Evolutionary conservation across 1,140 invertebrate genomes (phyloP).

Genomic region (Caenorhabditis briggsae): DNA sequence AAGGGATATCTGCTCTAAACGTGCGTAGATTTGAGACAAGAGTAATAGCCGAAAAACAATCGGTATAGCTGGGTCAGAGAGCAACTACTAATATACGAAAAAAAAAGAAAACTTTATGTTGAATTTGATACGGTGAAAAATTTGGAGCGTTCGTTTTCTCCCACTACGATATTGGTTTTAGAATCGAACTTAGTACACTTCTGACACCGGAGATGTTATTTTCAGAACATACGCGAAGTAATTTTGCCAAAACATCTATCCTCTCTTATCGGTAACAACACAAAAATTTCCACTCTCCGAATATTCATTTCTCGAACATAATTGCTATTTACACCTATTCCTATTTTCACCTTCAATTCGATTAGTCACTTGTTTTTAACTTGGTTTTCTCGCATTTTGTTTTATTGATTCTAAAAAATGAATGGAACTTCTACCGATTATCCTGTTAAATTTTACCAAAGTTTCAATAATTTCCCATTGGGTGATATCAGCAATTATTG

Average conservation of each 20-base stretch:
- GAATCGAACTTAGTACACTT: not conserved
- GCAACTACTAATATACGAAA: no score
- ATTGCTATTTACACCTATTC: not conserved
- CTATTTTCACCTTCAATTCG: not conserved
- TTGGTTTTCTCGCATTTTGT: not conserved
- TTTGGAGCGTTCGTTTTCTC: not conserved
- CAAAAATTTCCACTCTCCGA: not conserved
- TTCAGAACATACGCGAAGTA: not conserved
- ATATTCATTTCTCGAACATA: not conserved
- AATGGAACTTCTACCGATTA: not conserved
- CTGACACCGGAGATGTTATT: not conserved
- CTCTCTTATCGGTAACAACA: not conserved
- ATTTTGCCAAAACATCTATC: not conserved
- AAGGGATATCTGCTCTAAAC: no score
- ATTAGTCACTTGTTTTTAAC: not conserved
- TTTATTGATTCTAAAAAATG: not conserved
- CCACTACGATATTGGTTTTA: no score
- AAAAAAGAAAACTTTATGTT: no score
- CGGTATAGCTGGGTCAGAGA: no score
- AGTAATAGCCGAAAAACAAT: no score
- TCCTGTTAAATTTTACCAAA: not conserved
- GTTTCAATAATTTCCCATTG: constrained; percentile 23
- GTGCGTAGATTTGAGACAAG: no score
- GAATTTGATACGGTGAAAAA: no score
- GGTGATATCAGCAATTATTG: constrained; percentile 8